These are phyloP conservation scores for Tetrax tetrax DNA, from an alignment of 2,113 vertebrate species.

Conservation along the genomic window DNA sequence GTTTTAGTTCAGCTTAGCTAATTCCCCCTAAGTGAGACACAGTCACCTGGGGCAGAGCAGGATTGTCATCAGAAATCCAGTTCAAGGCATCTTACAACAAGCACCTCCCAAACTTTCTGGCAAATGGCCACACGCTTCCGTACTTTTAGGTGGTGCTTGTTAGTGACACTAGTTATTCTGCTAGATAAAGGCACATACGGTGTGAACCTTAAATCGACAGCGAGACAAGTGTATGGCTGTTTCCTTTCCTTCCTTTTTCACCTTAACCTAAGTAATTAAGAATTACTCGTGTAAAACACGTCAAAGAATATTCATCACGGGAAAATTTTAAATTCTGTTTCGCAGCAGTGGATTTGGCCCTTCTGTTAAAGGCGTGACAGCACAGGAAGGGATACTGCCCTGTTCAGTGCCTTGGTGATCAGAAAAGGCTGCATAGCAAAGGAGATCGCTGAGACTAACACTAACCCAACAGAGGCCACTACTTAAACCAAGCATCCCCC, in stretches of 20 bases:
- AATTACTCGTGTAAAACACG: not conserved
- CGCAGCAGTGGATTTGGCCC: not conserved
- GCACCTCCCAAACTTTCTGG: not conserved
- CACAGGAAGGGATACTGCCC: not conserved
- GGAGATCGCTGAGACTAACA: not conserved
- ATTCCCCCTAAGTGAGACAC: not conserved
- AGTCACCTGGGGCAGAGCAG: not conserved
- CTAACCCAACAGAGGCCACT: not conserved
- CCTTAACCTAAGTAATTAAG: not conserved
- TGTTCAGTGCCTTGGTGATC: not conserved
- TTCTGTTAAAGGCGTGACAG: not conserved
- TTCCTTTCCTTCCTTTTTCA: not conserved
- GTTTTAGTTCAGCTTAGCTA: not conserved
- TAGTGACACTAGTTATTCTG: not conserved
- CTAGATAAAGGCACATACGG: not conserved
- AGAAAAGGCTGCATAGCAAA: not conserved
- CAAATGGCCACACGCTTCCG: not conserved
- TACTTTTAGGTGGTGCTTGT: not conserved
- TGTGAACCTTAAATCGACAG: not conserved
- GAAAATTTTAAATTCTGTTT: not conserved
- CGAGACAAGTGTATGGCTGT: not conserved
- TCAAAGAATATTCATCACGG: not conserved
- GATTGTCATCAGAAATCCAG: not conserved
- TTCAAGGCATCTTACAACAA: not conserved
- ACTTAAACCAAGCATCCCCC: not conserved